Evolutionary conservation across 2,888 invertebrate genomes (phyloP), one percentile per base, ranked within the genome.

Genomic region (Caenorhabditis sp.): DNA sequence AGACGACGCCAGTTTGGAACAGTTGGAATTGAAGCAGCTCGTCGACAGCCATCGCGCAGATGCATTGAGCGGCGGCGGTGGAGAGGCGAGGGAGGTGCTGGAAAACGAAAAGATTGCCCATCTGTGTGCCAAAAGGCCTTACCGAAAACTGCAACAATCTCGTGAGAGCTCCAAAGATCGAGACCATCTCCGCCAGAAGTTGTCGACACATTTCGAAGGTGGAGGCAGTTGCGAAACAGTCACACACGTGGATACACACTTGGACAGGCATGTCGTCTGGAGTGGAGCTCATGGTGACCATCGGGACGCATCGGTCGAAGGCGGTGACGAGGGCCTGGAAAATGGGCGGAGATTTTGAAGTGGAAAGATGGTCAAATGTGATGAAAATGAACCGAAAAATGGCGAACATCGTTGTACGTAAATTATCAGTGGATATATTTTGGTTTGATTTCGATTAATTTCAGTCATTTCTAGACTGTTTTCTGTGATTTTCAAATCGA

Each of bases 211-310:
- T 95, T 87, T 96, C 95, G 94, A 99, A 99, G 88, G 95, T 95
- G 41, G 97, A 96, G 3, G 98, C 97, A 4, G 98, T 98, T n/a
- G 96, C 95, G 93, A 96, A 96, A 93, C 97, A 98, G 79, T 95
- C 95, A 22, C 96, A 96, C 86, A 96, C 95, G 94, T 98, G 95
- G 31, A 95, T 95, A 92, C 98, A 98, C 19, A 91, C 91, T 94
- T 95, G 95, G 51, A 97, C 97, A 74, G 96, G 95, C 77, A 96
- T 94, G 90, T 97, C 96, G 22, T 94, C 94, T 0, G 95, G 94
- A 92, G 95, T 95, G 24, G 96, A 95, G 31, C 96, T 95, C 80
- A 94, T 94, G 81, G 95, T 95, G 84, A 99, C 94, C 26, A 98
- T 96, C 31, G 96, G 95, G 66, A 97, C 97, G 93, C 99, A 99